Percentiles rank a stretch among this genome's conserved stretches.
Conservation (phyloP, 2,113 vertebrate genomes). For the Morone chrysops region DNA sequence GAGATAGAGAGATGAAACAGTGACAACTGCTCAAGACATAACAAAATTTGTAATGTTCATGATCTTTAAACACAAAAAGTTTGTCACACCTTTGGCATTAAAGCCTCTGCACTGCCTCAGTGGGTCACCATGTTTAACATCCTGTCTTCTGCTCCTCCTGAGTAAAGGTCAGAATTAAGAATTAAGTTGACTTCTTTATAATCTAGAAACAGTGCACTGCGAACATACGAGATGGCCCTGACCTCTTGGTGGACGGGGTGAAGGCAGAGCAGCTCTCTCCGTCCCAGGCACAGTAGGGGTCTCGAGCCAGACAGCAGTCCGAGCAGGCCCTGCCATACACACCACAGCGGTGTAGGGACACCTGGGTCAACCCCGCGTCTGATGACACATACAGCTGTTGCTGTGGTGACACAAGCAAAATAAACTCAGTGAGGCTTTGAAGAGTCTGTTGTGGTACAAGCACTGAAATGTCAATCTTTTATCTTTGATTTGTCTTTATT, state of each 20-base stretch:
- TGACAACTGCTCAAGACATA: neutral
- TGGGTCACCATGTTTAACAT: conserved; percentile 94
- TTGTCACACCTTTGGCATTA: conserved; percentile 91
- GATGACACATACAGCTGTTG: conserved; percentile 91
- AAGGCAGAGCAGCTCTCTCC: conserved; percentile 88
- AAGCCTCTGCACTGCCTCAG: conserved; percentile 95
- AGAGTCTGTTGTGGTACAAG: neutral
- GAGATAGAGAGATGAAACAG: neutral
- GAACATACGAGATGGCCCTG: neutral
- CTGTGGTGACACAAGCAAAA: conserved; percentile 70
- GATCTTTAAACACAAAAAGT: neutral
- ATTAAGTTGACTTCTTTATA: neutral
- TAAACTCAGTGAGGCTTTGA: neutral
- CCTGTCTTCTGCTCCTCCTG: conserved; percentile 96
- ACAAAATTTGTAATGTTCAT: accelerated
- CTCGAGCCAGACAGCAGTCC: conserved; percentile 89
- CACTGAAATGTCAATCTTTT: neutral
- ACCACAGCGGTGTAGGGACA: conserved; percentile 87
- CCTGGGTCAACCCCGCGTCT: conserved; percentile 87
- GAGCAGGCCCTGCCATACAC: conserved; percentile 88
- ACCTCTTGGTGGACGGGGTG: conserved; percentile 86
- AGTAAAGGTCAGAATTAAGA: conserved; percentile 1
- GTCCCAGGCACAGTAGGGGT: conserved; percentile 91
- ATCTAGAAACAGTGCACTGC: neutral
- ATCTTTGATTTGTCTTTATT: neutral